These are phyloP conservation scores for Gymnorhina tibicen DNA, from an alignment of 2,113 vertebrate species.

Conservation along the genomic window DNA sequence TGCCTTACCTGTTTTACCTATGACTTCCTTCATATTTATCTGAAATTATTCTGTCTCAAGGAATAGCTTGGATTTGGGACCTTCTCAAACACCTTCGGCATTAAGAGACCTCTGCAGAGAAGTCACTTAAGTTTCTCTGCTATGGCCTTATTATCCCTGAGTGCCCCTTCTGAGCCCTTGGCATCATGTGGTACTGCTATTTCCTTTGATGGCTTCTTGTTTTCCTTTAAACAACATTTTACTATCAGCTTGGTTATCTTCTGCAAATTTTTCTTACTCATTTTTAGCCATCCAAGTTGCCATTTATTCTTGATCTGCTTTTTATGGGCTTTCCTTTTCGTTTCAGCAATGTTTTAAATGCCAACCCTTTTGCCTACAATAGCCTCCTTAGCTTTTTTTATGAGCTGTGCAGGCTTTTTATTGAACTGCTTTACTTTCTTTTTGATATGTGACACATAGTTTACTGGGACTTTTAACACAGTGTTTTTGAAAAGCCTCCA, in stretches of 20 bases:
- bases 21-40: background rate
- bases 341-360: background rate
- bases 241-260: background rate
- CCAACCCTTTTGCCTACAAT: background rate
- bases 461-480: background rate
- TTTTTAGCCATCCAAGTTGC: background rate
- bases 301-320: background rate
- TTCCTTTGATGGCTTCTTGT: background rate
- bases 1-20: background rate
- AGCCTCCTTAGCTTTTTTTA: background rate
- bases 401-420: background rate
- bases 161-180: background rate
- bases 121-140: background rate
- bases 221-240: background rate
- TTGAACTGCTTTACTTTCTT: background rate
- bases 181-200: background rate
- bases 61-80: background rate
- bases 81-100: background rate
- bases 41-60: background rate
- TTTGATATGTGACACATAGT: background rate
- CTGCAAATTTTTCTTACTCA: background rate
- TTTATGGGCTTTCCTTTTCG: background rate
- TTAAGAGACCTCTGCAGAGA: background rate
- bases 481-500: constrained; percentile 29
- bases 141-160: rapidly evolving